These are phyloP conservation scores for Ceratina japonica DNA, from an alignment of 1,140 invertebrate genomes.

Conservation along the genomic window DNA sequence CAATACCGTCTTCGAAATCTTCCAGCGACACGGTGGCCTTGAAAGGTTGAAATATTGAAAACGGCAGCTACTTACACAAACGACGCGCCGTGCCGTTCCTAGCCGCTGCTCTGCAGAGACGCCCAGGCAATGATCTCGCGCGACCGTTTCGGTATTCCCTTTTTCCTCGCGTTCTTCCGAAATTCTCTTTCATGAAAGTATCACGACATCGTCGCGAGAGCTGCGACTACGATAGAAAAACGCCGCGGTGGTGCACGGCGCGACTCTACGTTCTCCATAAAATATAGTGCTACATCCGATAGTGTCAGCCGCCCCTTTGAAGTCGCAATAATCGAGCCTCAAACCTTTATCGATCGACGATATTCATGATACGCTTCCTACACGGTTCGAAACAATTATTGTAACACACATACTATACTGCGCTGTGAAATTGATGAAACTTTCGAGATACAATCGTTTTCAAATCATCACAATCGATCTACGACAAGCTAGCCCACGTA, in stretches of 20 bases:
- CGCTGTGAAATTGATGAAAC: too few species aligned
- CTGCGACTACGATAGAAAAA: neutral
- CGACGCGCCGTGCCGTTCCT: neutral
- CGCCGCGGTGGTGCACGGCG: too few species aligned
- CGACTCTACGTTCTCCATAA: neutral
- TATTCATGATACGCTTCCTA: too few species aligned
- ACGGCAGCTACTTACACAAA: neutral
- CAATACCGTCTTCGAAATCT: constrained; percentile 4
- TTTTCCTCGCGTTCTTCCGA: constrained; percentile 1
- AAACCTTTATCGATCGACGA: too few species aligned
- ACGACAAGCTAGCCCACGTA: too few species aligned
- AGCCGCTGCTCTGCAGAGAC: neutral
- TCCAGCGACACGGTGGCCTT: neutral
- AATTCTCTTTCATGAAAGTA: constrained; percentile 43
- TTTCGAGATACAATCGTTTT: too few species aligned
- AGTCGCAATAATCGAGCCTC: too few species aligned
- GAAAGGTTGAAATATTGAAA: constrained; percentile 33
- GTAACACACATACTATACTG: too few species aligned
- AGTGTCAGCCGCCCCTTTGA: too few species aligned
- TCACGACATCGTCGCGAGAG: constrained; percentile 2
- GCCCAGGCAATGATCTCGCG: neutral
- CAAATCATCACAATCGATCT: too few species aligned
- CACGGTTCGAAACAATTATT: too few species aligned
- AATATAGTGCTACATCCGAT: neutral
- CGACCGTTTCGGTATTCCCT: constrained; percentile 31